Conservation (phyloP, 2,797 vertebrate genomes). For the Coregonus sp. region DNA sequence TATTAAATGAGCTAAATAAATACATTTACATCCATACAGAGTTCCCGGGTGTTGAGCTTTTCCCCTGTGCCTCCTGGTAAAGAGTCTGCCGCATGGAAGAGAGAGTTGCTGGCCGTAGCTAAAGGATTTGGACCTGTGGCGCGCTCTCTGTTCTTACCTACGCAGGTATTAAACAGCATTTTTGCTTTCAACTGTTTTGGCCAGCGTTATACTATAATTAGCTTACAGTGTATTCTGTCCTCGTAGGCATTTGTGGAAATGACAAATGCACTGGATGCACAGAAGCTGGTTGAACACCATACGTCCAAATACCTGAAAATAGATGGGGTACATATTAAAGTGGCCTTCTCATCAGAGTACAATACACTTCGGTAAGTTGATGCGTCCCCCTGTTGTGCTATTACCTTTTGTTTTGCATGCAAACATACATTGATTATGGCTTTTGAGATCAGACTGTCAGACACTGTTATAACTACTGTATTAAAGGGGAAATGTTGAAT, state of each 20-base stretch:
- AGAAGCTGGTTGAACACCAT: constrained; percentile 72
- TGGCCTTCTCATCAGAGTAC: constrained; percentile 70
- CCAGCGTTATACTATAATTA: neutral
- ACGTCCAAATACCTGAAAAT: constrained; percentile 60
- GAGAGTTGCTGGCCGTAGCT: constrained; percentile 63
- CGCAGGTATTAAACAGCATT: constrained; percentile 50
- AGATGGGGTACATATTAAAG: constrained; percentile 56
- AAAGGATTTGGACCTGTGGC: constrained; percentile 70
- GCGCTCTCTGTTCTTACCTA: constrained; percentile 68
- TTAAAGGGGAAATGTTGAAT: neutral
- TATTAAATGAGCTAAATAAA: neutral
- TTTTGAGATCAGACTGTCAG: neutral
- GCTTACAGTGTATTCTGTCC: neutral
- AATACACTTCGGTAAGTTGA: constrained; percentile 65
- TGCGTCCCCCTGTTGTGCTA: neutral
- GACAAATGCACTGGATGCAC: constrained; percentile 57
- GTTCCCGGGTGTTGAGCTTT: constrained; percentile 70
- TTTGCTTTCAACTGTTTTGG: neutral
- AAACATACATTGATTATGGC: neutral
- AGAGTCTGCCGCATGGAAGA: constrained; percentile 28
- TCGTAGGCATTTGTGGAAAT: constrained; percentile 73
- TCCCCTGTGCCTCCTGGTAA: constrained; percentile 58
- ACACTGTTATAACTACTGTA: neutral
- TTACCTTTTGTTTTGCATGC: neutral
- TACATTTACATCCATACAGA: constrained; percentile 38